These are phyloP conservation scores for Drosophila orosa DNA, from an alignment of 1,140 invertebrate genomes.

Conservation along the genomic window DNA sequence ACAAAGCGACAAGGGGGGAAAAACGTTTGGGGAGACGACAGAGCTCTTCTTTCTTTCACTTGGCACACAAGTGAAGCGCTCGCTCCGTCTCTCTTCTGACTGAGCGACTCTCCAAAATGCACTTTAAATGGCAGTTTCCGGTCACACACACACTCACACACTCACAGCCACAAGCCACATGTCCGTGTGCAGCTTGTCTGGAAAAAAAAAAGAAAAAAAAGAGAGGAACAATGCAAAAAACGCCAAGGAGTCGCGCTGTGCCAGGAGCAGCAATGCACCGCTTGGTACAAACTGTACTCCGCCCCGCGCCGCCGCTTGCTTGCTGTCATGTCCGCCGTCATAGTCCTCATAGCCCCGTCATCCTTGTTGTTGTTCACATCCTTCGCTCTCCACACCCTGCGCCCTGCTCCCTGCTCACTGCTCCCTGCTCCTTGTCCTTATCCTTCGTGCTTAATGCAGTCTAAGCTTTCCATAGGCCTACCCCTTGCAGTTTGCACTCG, in stretches of 20 bases:
- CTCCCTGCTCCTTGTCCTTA: conserved; percentile 30
- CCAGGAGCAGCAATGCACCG: conserved; percentile 77
- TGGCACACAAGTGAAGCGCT: conserved; percentile 64
- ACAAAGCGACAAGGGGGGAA: conserved; percentile 29
- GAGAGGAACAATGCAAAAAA: conserved; percentile 70
- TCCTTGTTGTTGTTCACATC: conserved; percentile 44
- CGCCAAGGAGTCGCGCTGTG: conserved; percentile 78
- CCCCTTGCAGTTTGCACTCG: conserved; percentile 56
- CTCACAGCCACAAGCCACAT: conserved; percentile 26
- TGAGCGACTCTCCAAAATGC: conserved; percentile 77
- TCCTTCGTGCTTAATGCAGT: conserved; percentile 62
- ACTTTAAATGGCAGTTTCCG: conserved; percentile 84
- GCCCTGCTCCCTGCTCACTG: neutral
- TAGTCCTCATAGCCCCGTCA: conserved; percentile 47
- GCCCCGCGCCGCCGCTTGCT: conserved; percentile 18
- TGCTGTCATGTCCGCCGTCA: conserved; percentile 68
- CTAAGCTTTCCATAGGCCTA: conserved; percentile 75
- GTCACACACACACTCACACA: conserved; percentile 64
- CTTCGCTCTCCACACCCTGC: conserved; percentile 22
- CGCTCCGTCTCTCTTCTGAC: conserved; percentile 41
- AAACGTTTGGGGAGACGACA: conserved; percentile 14
- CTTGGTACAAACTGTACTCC: conserved; percentile 83
- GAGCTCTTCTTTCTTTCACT: conserved; percentile 68
- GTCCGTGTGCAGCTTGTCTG: conserved; percentile 48
- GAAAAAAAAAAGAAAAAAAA: conserved; percentile 39